Conservation (phyloP, 2,113 vertebrate genomes). For the Oncorhynchus keta region DNA sequence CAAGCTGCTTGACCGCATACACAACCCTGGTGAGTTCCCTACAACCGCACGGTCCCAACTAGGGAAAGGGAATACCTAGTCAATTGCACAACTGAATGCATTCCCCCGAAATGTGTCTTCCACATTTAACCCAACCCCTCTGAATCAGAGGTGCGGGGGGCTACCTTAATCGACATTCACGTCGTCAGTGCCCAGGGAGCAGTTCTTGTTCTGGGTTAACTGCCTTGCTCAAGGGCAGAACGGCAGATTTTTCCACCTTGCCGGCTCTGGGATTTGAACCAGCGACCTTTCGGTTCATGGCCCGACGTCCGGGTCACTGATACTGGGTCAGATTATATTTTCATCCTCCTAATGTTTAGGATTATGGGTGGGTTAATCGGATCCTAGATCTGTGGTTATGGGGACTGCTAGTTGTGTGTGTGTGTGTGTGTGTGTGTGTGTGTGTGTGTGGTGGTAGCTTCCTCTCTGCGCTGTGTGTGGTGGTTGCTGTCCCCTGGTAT, state of each 20-base stretch:
- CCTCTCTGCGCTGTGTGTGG: constrained; percentile 22
- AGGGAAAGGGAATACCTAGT: too few relatives aligned
- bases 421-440: constrained; percentile 24
- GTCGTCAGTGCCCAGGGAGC: too few relatives aligned
- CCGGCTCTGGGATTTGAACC: too few relatives aligned
- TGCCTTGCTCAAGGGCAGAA: too few relatives aligned
- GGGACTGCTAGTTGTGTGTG: constrained; percentile 36
- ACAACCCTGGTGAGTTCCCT: constrained; percentile 89
- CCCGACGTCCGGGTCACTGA: not conserved
- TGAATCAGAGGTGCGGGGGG: too few relatives aligned
- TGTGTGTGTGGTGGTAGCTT: constrained; percentile 24
- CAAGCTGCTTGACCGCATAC: constrained; percentile 96
- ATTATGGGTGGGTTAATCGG: constrained; percentile 15
- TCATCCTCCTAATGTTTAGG: constrained; percentile 8
- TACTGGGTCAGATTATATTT: constrained; percentile 6
- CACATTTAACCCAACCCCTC: too few relatives aligned
- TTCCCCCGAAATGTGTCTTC: too few relatives aligned
- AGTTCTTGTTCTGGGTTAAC: too few relatives aligned
- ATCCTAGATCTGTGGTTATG: constrained; percentile 24
- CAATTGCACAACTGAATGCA: too few relatives aligned
- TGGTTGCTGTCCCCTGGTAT: constrained; percentile 20
- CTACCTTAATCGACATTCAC: too few relatives aligned
- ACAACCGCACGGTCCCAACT: not conserved
- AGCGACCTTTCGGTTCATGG: too few relatives aligned
- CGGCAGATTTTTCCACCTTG: too few relatives aligned